phyloP scores from a whole-genome alignment of 2,113 vertebrate genomes.

The Oophaga pumilio region DNA sequence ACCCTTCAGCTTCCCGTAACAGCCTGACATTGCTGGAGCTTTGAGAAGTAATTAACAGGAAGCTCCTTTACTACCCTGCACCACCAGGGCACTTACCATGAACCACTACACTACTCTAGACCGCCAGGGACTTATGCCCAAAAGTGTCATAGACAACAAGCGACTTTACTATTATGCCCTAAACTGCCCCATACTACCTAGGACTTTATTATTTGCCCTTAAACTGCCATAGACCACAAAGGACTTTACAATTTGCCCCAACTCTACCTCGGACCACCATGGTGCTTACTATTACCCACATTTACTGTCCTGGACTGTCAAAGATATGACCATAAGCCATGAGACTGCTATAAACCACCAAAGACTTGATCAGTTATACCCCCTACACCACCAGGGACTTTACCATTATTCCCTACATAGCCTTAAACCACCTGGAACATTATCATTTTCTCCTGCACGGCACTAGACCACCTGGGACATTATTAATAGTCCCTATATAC shows the following conservation, averaged over 20 bases:
- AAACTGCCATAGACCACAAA: neutral
- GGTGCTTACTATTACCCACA: neutral
- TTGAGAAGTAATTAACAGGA: neutral
- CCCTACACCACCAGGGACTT: neutral
- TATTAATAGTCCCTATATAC: neutral
- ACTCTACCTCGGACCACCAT: neutral
- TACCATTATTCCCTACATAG: neutral
- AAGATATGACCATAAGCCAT: neutral
- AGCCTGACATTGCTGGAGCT: neutral
- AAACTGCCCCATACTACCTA: neutral
- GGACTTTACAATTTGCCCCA: neutral
- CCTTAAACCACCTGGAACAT: neutral
- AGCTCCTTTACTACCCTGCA: neutral
- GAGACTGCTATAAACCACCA: too few relatives aligned
- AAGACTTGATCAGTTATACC: neutral
- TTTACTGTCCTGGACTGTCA: neutral
- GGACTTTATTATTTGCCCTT: neutral
- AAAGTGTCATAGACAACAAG: neutral
- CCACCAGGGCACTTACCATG: neutral
- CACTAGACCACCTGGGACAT: neutral
- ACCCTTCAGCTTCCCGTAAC: neutral
- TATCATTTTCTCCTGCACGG: neutral
- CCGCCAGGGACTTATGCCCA: neutral
- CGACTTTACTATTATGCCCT: neutral
- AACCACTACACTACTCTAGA: neutral